phyloP scores from a whole-genome alignment of 2,888 invertebrate genomes.

The Eulithis testata region DNA sequence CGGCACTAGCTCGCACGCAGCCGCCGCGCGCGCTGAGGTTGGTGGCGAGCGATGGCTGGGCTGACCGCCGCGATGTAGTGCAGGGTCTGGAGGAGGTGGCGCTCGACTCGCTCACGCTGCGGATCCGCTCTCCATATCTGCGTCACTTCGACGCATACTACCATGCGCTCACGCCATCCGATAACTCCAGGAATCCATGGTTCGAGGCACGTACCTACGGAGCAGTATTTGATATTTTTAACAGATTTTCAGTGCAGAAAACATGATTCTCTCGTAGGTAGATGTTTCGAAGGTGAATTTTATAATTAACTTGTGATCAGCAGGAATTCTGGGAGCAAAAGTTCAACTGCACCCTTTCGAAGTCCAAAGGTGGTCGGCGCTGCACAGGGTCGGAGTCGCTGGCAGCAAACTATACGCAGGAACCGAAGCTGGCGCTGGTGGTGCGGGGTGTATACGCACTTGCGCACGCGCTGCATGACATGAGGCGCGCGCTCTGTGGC shows the following conservation, averaged over 20 bases:
- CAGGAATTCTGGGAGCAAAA: constrained; percentile 91
- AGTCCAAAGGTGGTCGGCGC: constrained; percentile 29
- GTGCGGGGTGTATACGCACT: constrained; percentile 91
- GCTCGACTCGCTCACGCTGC: constrained; percentile 88
- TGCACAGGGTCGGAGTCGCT: constrained; percentile 83
- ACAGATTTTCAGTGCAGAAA: too few relatives aligned
- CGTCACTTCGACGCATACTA: constrained; percentile 87
- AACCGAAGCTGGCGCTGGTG: constrained; percentile 92
- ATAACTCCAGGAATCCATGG: constrained; percentile 88
- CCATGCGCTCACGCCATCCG: constrained; percentile 85
- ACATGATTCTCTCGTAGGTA: constrained; percentile 27
- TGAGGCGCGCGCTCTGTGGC: constrained; percentile 87
- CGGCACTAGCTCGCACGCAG: constrained; percentile 82
- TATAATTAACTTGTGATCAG: too few relatives aligned
- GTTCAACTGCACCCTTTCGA: constrained; percentile 85
- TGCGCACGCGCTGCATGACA: constrained; percentile 89
- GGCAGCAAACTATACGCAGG: constrained; percentile 85
- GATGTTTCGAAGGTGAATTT: constrained; percentile 34
- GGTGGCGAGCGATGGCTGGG: constrained; percentile 89
- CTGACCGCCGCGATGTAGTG: constrained; percentile 90
- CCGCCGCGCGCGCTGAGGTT: constrained; percentile 77
- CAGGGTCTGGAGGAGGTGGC: constrained; percentile 86
- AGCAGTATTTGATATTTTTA: too few relatives aligned
- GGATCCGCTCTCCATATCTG: constrained; percentile 89
- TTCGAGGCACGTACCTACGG: constrained; percentile 63